phyloP scores from a whole-genome alignment of 1,140 invertebrate species.

The Drosophila orena region DNA sequence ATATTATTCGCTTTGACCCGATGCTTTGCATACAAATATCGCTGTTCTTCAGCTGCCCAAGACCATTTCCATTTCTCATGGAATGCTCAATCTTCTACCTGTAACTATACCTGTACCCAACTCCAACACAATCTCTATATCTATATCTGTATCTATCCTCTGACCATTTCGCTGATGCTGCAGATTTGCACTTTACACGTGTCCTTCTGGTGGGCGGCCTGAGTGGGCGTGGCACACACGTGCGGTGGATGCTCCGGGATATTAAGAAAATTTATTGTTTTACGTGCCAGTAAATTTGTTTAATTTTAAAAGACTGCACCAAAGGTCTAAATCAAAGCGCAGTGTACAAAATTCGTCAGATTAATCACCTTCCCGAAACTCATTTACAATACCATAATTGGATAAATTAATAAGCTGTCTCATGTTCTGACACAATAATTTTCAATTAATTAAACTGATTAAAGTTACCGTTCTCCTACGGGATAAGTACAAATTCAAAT shows the following conservation, averaged over 20 bases:
- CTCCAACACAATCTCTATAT: conserved; percentile 6
- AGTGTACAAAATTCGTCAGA: not conserved
- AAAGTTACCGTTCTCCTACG: not conserved
- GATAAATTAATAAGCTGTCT: conserved; percentile 26
- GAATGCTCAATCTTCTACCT: not conserved
- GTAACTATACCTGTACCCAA: not conserved
- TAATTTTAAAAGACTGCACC: conserved; percentile 35
- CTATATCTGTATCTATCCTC: conserved; percentile 4
- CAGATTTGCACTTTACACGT: conserved; percentile 70
- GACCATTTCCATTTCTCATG: not conserved
- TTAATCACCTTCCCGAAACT: not conserved
- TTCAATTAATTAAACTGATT: conserved; percentile 33
- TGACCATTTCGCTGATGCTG: conserved; percentile 67
- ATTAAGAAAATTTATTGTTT: conserved; percentile 78
- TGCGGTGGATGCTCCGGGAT: conserved; percentile 27
- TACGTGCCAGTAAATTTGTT: conserved; percentile 62
- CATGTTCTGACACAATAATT: conserved; percentile 29
- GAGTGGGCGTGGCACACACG: conserved; percentile 6
- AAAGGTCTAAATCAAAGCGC: conserved; percentile 9
- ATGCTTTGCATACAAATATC: conserved; percentile 79
- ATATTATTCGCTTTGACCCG: conserved; percentile 39
- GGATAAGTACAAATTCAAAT: conserved; percentile 12
- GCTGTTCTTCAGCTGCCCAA: conserved; percentile 52
- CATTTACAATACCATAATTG: not conserved
- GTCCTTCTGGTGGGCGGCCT: not conserved